Evolutionary conservation across 2,888 invertebrate genomes (phyloP).

Genomic region (Euclidia mi): DNA sequence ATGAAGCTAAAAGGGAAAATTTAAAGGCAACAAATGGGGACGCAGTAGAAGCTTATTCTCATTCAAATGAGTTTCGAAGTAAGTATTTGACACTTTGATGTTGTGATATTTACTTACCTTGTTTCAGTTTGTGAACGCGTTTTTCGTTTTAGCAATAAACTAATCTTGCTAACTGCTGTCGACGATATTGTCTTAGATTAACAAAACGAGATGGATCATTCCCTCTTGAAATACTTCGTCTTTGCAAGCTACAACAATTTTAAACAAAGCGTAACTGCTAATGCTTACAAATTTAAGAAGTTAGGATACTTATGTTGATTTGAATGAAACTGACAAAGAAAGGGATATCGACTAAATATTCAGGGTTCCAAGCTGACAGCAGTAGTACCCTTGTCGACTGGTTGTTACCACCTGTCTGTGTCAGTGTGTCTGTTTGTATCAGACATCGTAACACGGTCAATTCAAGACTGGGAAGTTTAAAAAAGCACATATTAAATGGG

Average conservation of each 20-base stretch:
- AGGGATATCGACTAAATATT: no score
- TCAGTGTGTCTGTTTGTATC: no score
- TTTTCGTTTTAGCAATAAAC: slow-evolving; percentile 35
- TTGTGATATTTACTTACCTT: slow-evolving; percentile 66
- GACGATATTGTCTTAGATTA: slow-evolving; percentile 7
- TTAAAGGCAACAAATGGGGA: slow-evolving; percentile 83
- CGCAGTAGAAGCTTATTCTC: slow-evolving; percentile 76
- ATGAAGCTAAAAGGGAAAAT: slow-evolving; percentile 78
- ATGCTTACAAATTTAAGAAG: neutral
- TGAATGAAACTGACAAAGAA: no score
- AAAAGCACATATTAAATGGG: no score
- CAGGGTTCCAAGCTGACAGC: no score
- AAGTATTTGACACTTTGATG: slow-evolving; percentile 82
- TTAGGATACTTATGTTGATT: no score
- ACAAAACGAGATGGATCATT: neutral
- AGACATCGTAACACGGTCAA: no score
- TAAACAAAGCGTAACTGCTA: neutral
- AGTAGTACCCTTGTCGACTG: no score
- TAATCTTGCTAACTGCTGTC: slow-evolving; percentile 10
- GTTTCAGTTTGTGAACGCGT: slow-evolving; percentile 43
- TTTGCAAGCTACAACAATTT: neutral
- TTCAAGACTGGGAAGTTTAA: no score
- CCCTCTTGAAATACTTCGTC: neutral
- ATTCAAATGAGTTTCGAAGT: slow-evolving; percentile 84
- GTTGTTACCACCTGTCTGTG: no score